These are phyloP conservation scores for Oryzaephilus surinamensis DNA, from an alignment of 1,140 invertebrate genomes.

Conservation along the genomic window DNA sequence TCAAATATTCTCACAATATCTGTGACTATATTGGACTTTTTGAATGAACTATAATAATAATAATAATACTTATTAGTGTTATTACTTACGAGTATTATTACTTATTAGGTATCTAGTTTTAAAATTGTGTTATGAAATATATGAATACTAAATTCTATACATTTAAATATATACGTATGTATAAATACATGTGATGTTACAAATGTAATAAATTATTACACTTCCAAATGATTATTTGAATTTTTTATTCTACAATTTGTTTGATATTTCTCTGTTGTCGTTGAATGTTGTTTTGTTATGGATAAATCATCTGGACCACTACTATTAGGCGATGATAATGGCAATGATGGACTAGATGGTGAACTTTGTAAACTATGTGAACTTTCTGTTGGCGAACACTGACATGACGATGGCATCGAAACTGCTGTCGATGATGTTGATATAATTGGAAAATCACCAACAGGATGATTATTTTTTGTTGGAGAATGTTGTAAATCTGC, in stretches of 20 bases:
- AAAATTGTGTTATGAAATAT: background rate
- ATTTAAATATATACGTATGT: background rate
- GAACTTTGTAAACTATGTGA: conserved; percentile 28
- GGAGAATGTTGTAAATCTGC: conserved; percentile 17
- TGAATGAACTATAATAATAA: too few species aligned
- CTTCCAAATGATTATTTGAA: conserved; percentile 2
- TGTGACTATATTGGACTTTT: too few species aligned
- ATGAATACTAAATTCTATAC: background rate
- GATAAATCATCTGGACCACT: conserved; percentile 32
- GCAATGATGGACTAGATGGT: conserved; percentile 18
- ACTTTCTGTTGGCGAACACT: conserved; percentile 26
- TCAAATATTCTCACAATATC: too few species aligned
- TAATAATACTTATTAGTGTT: too few species aligned
- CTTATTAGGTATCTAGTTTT: too few species aligned
- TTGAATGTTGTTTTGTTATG: conserved; percentile 18
- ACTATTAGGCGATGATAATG: conserved; percentile 29
- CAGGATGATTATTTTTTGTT: conserved; percentile 7
- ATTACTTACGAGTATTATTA: too few species aligned
- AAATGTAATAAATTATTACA: too few species aligned
- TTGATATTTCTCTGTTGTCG: background rate
- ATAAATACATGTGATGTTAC: conserved; percentile 1
- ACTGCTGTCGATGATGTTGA: conserved; percentile 10
- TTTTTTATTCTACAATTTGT: conserved; percentile 2
- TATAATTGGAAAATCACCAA: conserved; percentile 16
- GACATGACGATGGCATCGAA: conserved; percentile 18